Evolutionary conservation across 2,113 vertebrate species (phyloP).

Genomic region (Cairina moschata): DNA sequence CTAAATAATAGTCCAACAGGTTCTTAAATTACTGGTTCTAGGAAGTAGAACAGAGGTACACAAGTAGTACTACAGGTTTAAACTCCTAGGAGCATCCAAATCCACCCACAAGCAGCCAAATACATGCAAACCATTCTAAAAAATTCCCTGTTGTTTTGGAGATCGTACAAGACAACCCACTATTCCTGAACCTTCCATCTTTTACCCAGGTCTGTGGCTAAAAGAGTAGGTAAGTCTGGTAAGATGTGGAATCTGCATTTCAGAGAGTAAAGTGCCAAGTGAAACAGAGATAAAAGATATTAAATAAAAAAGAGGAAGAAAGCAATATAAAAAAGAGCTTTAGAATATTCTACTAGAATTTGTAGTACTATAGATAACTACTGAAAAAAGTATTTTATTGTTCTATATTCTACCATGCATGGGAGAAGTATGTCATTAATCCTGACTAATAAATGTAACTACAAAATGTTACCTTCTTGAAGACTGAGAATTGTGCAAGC

Average conservation of each 20-base stretch:
- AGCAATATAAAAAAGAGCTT: neutral
- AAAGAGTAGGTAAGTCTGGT: neutral
- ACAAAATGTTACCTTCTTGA: neutral
- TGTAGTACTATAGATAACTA: neutral
- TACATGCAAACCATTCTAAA: constrained; percentile 10
- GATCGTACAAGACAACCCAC: neutral
- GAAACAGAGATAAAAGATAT: neutral
- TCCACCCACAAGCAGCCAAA: constrained; percentile 1
- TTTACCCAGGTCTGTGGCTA: neutral
- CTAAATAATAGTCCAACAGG: neutral
- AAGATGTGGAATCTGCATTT: neutral
- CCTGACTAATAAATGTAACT: neutral
- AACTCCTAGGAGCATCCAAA: constrained; percentile 1
- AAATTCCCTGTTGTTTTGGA: neutral
- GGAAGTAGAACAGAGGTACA: neutral
- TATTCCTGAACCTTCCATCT: neutral
- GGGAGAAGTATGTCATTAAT: neutral
- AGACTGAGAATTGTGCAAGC: too few species aligned
- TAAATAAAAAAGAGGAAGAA: neutral
- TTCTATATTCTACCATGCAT: neutral
- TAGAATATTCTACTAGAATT: neutral
- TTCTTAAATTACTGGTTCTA: constrained; percentile 17
- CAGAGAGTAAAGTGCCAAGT: neutral
- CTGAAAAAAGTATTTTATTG: neutral
- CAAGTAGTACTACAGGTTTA: constrained; percentile 45